Evolutionary conservation across 2,888 invertebrate genomes (phyloP), one percentile per base, ranked within the genome.

Genomic region (Crepidodera aurea): DNA sequence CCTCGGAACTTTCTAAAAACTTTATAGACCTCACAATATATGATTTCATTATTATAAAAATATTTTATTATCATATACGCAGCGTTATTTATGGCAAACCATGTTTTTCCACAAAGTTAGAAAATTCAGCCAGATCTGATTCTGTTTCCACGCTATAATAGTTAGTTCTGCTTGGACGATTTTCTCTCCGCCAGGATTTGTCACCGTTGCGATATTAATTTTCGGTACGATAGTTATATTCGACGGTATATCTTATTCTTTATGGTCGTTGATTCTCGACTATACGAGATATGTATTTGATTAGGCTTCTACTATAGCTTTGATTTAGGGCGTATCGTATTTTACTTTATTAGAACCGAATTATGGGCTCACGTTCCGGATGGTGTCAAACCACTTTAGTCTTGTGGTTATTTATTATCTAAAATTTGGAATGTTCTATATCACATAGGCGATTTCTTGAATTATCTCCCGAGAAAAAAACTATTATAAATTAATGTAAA

Each of bases 141-240:
- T 48, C 67, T 67, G 64, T 12, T 48, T 51, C 18, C 16, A 46
- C 51, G 67, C 66, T 64, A 71, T 70, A 71, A 73, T 73, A 73
- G 73, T 73, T 73, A 65, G 73, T 74, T 75, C 74, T 71, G 73
- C 75, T 59, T 69, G 73, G 76, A 65, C 74, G 76, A 75, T 73
- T 76, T 75, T 76, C 73, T 77, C 76, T 73, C 65, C 69, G 64
- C 73, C 69, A 70, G 68, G 71, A 75, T 76, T 76, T 76, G 75
- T 77, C 77, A 75, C 72, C 72, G 74, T 74, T 71, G 70, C 71
- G 70, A 73, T 72, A 75, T 73, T 75, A 75, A 75, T 74, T 74
- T 73, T 69, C 65, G 71, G 66, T 67, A 66, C 64, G 64, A 67
- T 67, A 69, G 70, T 71, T 69, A 69, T 68, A 57, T 66, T 57